These are phyloP conservation scores for Bombus waltoni DNA, from an alignment of 1,140 invertebrate genomes.

Conservation along the genomic window DNA sequence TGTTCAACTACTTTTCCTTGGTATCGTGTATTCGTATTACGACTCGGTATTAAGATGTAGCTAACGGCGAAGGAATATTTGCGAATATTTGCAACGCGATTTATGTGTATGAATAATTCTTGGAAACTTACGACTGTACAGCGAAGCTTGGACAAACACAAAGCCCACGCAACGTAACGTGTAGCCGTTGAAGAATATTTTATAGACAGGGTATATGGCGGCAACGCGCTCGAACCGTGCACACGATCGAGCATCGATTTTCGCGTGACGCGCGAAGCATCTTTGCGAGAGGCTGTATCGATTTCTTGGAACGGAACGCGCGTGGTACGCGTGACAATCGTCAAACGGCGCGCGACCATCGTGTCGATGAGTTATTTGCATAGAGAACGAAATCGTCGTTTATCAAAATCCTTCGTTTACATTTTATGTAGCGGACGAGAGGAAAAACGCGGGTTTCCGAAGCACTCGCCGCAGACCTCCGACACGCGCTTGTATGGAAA, in stretches of 20 bases:
- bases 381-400: slow-evolving; percentile 54
- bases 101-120: not conserved
- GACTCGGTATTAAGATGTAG: not conserved
- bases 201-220: not conserved
- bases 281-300: slow-evolving; percentile 12
- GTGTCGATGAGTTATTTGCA: slow-evolving; percentile 37
- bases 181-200: not conserved
- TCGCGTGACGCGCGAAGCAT: not conserved
- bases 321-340: slow-evolving; percentile 28
- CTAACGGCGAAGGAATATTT: not conserved
- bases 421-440: slow-evolving; percentile 3
- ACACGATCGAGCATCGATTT: not conserved
- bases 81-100: not conserved
- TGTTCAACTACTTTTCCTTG: not conserved
- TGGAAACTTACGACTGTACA: not conserved
- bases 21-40: not conserved
- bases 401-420: slow-evolving; percentile 48
- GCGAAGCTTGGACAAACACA: not conserved
- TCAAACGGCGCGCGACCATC: not conserved
- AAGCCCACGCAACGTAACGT: not conserved
- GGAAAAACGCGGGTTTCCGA: slow-evolving; percentile 12
- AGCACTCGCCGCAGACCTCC: not conserved
- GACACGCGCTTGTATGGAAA: slow-evolving; percentile 52
- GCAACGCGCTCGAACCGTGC: not conserved
- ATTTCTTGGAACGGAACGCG: slow-evolving; percentile 14